Conservation (phyloP, 2,888 invertebrate genomes). For the Lasioglossum oenotherae region DNA sequence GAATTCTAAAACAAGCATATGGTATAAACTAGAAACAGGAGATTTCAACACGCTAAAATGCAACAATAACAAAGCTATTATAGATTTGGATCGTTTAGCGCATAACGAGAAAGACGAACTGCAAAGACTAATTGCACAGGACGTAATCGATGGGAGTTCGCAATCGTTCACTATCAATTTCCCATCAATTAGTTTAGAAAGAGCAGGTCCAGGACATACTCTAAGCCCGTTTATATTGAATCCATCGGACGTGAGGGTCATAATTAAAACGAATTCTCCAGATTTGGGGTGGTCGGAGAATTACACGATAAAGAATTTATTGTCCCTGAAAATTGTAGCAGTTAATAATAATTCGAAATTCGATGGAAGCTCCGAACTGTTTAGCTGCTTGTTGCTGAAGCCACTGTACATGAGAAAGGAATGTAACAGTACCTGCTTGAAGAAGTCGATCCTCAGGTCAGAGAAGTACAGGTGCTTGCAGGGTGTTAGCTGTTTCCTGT, state of each 20-base stretch:
- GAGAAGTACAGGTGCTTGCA: constrained; percentile 86
- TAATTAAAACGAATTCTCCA: constrained; percentile 83
- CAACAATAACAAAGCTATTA: constrained; percentile 64
- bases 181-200: constrained; percentile 79
- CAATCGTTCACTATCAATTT: constrained; percentile 76
- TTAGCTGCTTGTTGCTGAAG: constrained; percentile 85
- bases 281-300: constrained; percentile 83
- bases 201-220: constrained; percentile 77
- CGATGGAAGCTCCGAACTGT: constrained; percentile 85
- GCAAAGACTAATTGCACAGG: constrained; percentile 73
- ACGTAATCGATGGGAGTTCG: constrained; percentile 73
- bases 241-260: constrained; percentile 84
- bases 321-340: constrained; percentile 85
- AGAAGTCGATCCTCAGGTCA: constrained; percentile 85
- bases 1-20: constrained; percentile 68
- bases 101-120: constrained; percentile 77
- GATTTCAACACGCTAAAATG: constrained; percentile 58
- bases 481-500: constrained; percentile 88
- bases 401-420: constrained; percentile 83
- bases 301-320: constrained; percentile 84
- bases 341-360: constrained; percentile 81
- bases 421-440: constrained; percentile 72
- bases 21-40: constrained; percentile 61
- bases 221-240: constrained; percentile 79
- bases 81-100: constrained; percentile 79